Conservation (phyloP, 2,113 vertebrate genomes). For the Rhagologus leucostigma region DNA sequence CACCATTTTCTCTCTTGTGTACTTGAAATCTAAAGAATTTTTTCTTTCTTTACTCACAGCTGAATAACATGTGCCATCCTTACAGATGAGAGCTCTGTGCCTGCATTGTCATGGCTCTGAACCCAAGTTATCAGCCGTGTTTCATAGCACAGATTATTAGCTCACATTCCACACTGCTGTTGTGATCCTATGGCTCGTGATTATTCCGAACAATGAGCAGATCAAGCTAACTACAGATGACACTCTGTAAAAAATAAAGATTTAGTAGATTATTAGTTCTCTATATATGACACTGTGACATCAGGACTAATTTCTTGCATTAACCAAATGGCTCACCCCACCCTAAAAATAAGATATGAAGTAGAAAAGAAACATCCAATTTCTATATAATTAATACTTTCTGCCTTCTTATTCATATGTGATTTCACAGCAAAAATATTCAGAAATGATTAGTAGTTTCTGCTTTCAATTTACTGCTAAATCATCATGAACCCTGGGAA, state of each 20-base stretch:
- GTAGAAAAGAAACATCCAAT: not conserved
- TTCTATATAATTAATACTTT: not conserved
- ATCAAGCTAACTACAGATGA: not conserved
- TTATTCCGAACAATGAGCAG: not conserved
- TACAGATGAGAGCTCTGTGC: not conserved
- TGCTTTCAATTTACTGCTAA: not conserved
- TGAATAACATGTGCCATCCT: not conserved
- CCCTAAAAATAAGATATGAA: not conserved
- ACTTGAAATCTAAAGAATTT: not conserved
- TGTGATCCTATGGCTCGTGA: not conserved
- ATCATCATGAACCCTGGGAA: not conserved
- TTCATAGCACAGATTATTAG: not conserved
- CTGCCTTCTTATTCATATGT: not conserved
- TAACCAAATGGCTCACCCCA: not conserved
- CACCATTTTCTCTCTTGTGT: not conserved
- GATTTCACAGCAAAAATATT: not conserved
- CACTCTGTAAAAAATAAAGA: not conserved
- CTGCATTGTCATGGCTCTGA: not conserved
- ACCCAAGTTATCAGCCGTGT: not conserved
- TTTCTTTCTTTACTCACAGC: not conserved
- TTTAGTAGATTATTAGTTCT: not conserved
- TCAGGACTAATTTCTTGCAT: not conserved
- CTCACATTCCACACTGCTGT: fast-evolving
- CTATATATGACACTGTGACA: not conserved
- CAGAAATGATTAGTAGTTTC: not conserved